Evolutionary conservation across 2,888 invertebrate genomes (phyloP), one percentile per base, ranked within the genome.

Genomic region (Tortrix viridana): DNA sequence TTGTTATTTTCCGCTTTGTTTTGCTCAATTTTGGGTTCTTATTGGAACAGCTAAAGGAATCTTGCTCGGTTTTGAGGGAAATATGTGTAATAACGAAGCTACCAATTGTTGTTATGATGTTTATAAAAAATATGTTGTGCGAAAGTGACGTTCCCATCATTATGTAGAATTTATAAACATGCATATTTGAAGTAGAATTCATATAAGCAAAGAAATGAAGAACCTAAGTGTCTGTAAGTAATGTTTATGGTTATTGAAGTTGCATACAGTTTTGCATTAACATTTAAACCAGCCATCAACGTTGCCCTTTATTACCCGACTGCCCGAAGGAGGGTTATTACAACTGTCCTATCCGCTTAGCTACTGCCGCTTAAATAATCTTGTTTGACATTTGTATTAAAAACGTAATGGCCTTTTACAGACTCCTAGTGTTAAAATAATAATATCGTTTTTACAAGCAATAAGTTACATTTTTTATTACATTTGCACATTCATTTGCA

Each of bases 1-100:
- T 79, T 82, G 79, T 84, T 85, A 81, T 85, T 84, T 82, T 71
- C 73, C 77, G 76, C 73, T 81, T 82, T 82, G 73, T 77, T 73
- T 73, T 75, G 76, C 71, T 72, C 67, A 70, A 74, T 71, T 57
- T 57, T 52, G 62, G 75, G 71, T 76, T 75, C 65, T 56, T 60
- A 65, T 68, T 70, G 64, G 53, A 56, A 59, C 32, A 26, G 43
- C 38, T 49, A 58, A 69, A 65, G 52, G 54, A 67, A 65, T 26
- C 19, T 23, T 50, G 19, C 4, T 16, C 23, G 37, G 37, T 32
- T 32, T 18, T 6, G 32, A 22, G 38, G n/a, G 5, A 32, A 32
- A 32, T 32, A 18, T 49, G 23, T n/a, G 14, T 38, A 9, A 9
- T 4, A 32, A 32, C 32, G 12, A 32, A 32, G 32, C 3, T 1